A percentile compares a stretch with the other conserved stretches of the same genome.
Evolutionary conservation across 2,113 vertebrate species (phyloP).

Genomic region (Typhlomys cinereus): DNA sequence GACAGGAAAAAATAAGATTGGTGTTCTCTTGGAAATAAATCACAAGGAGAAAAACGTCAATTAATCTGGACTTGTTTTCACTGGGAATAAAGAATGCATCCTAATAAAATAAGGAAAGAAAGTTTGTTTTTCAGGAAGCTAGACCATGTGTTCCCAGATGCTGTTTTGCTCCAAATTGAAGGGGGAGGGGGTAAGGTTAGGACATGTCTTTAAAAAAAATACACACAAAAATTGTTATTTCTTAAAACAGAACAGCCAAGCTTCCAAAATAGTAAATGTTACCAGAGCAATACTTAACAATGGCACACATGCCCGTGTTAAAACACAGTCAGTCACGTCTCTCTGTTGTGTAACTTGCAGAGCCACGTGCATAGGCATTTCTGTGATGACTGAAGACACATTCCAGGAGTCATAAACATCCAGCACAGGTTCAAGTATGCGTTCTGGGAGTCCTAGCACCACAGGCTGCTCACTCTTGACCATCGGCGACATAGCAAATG

Average conservation of each 20-base stretch:
- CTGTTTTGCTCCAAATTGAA: conserved; percentile 42
- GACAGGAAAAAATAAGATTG: too few species aligned
- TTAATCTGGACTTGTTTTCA: conserved; percentile 43
- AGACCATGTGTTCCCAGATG: conserved; percentile 75
- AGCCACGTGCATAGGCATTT: conserved; percentile 36
- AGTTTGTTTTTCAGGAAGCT: conserved; percentile 74
- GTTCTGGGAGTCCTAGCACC: conserved; percentile 25
- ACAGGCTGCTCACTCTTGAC: conserved; percentile 24
- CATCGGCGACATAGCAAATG: neutral
- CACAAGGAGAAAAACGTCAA: neutral
- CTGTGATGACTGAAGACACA: conserved; percentile 57
- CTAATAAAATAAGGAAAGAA: conserved; percentile 69
- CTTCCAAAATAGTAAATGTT: conserved; percentile 70
- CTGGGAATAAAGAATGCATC: conserved; percentile 56
- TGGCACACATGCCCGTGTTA: conserved; percentile 38
- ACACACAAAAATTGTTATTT: conserved; percentile 60
- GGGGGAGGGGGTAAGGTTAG: conserved; percentile 32
- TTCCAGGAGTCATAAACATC: conserved; percentile 48
- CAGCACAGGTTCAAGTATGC: conserved; percentile 15
- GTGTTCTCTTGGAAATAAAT: conserved; percentile 21
- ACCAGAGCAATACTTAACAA: conserved; percentile 71
- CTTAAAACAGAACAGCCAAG: conserved; percentile 64
- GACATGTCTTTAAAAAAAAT: conserved; percentile 42
- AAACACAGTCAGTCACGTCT: conserved; percentile 48
- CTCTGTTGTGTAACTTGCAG: neutral